Evolutionary conservation across 2,888 invertebrate genomes (phyloP).

Genomic region (Auanema sp.): DNA sequence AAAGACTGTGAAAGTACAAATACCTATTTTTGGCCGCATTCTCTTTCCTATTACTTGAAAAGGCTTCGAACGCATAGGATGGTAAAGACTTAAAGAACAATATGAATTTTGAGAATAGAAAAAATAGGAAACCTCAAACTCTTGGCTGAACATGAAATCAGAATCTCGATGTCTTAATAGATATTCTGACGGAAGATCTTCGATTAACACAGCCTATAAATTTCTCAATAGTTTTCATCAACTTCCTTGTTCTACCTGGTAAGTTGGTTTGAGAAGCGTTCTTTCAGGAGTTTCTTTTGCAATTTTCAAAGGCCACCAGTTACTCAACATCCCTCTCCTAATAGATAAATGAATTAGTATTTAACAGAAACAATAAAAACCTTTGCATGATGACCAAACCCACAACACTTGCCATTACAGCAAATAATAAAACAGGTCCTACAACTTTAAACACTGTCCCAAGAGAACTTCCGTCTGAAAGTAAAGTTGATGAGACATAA

Average conservation of each 20-base stretch:
- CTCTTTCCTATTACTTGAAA: slow-evolving; percentile 54
- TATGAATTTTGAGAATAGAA: neutral
- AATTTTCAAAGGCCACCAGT: slow-evolving; percentile 37
- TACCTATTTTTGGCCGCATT: slow-evolving; percentile 52
- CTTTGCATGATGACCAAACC: slow-evolving; percentile 29
- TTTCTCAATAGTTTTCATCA: too few relatives aligned
- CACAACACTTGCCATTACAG: slow-evolving; percentile 21
- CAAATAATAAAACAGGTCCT: slow-evolving; percentile 29
- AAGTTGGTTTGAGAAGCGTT: slow-evolving; percentile 24
- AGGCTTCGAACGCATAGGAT: slow-evolving; percentile 41
- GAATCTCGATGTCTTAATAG: slow-evolving; percentile 58
- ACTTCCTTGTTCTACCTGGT: neutral
- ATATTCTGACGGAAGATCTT: slow-evolving; percentile 58
- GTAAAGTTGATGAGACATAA: neutral
- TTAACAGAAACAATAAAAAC: slow-evolving; percentile 6
- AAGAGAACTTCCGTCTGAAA: slow-evolving; percentile 4
- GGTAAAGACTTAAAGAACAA: slow-evolving; percentile 48
- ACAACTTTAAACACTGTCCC: slow-evolving; percentile 26
- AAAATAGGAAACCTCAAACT: slow-evolving; percentile 60
- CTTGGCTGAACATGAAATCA: slow-evolving; percentile 62
- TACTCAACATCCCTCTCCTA: slow-evolving; percentile 13
- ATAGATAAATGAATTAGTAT: neutral
- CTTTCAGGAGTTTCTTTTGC: slow-evolving; percentile 32
- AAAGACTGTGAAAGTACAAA: neutral
- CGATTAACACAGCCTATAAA: slow-evolving; percentile 48